Percentiles rank a stretch among this genome's conserved stretches.
Evolutionary conservation across 2,113 vertebrate genomes (phyloP).

Genomic region (Entelurus aequoreus): DNA sequence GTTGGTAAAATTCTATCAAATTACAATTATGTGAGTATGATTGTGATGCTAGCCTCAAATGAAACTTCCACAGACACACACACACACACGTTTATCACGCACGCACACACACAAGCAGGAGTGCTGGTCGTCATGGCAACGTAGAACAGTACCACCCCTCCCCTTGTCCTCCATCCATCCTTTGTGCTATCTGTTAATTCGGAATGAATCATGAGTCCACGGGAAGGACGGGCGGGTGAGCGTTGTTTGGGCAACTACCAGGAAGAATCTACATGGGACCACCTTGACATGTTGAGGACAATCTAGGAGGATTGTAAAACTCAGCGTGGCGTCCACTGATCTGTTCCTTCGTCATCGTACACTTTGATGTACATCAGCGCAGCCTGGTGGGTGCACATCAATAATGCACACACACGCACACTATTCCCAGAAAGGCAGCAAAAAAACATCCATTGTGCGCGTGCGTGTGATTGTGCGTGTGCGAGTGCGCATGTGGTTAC

Average conservation of each 20-base stretch:
- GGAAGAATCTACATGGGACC: not conserved
- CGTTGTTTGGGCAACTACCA: not conserved
- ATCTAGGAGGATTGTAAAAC: too few species aligned
- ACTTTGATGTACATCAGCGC: too few species aligned
- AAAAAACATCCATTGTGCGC: too few species aligned
- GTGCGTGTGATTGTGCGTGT: too few species aligned
- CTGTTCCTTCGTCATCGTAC: too few species aligned
- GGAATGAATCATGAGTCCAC: constrained; percentile 31
- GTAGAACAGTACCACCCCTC: not conserved
- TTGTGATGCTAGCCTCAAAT: constrained; percentile 4
- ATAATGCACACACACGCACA: too few species aligned
- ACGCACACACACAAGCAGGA: constrained; percentile 44
- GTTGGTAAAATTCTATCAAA: too few species aligned
- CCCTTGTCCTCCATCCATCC: constrained; percentile 30
- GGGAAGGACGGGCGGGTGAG: constrained; percentile 16
- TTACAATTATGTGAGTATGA: too few species aligned
- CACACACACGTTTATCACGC: constrained; percentile 8
- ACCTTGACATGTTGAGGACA: not conserved
- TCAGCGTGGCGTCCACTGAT: too few species aligned
- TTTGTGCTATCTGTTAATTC: constrained; percentile 67
- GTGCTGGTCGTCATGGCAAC: constrained; percentile 71
- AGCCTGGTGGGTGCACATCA: too few species aligned
- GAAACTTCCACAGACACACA: not conserved
- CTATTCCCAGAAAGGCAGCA: too few species aligned
- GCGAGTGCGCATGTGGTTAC: too few species aligned